phyloP scores from a whole-genome alignment of 2,797 vertebrate species.

The Anisognathus igniventris region DNA sequence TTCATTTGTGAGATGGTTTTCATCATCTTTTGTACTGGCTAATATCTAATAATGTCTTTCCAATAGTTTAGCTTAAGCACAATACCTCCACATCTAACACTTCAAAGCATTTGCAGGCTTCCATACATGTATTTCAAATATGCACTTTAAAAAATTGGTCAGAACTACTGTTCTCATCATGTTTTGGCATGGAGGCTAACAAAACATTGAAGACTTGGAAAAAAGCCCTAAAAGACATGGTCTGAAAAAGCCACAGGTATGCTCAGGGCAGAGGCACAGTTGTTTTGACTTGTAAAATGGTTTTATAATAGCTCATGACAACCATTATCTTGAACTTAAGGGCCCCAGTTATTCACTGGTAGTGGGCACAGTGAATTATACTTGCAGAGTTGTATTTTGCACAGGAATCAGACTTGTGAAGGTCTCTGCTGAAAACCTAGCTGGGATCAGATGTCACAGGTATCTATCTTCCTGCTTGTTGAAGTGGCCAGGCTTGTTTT shows the following conservation, averaged over 20 bases:
- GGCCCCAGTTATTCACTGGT: neutral
- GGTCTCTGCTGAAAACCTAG: neutral
- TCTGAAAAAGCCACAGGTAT: neutral
- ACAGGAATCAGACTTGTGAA: neutral
- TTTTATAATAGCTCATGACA: neutral
- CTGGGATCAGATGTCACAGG: neutral
- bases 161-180: neutral
- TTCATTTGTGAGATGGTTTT: neutral
- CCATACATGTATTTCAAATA: neutral
- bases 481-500: neutral
- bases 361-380: neutral
- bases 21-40: neutral
- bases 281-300: neutral
- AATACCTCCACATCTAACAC: neutral
- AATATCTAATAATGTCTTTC: neutral
- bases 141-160: neutral
- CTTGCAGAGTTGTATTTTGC: neutral
- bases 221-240: neutral
- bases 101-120: neutral
- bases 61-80: neutral
- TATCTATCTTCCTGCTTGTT: neutral
- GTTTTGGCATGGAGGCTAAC: neutral
- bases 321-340: neutral
- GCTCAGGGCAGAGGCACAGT: neutral
- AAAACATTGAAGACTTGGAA: neutral